phyloP scores from a whole-genome alignment of 2,888 invertebrate genomes.

The Lepidochrysops patricia region DNA sequence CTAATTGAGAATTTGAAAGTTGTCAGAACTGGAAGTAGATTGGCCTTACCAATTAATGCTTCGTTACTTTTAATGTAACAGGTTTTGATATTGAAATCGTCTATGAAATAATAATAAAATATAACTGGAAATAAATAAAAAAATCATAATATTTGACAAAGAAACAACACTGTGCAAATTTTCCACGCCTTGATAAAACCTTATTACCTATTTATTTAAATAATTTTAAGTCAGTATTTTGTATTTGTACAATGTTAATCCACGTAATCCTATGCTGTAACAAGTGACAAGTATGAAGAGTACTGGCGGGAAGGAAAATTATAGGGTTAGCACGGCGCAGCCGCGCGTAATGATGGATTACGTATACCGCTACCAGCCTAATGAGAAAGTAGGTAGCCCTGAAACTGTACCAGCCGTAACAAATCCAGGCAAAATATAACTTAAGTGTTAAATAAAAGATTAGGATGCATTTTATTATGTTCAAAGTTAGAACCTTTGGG shows the following conservation, averaged over 20 bases:
- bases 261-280: background rate
- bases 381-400: constrained; percentile 63
- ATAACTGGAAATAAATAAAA: background rate
- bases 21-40: constrained; percentile 1
- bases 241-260: background rate
- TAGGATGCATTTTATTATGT: no score
- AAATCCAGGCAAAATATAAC: no score
- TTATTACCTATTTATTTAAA: no score
- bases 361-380: constrained; percentile 40
- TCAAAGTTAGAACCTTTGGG: background rate
- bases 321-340: constrained; percentile 58
- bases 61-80: background rate
- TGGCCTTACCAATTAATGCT: background rate
- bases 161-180: no score
- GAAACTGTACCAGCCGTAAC: constrained; percentile 25
- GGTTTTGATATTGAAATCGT: background rate
- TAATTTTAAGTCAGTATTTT: background rate
- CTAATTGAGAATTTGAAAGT: constrained; percentile 10
- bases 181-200: no score
- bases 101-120: background rate
- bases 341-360: constrained; percentile 62
- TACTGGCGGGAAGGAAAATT: constrained; percentile 47
- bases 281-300: constrained; percentile 29
- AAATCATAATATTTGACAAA: background rate
- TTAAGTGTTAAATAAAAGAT: no score